Base-by-base conservation (phyloP, 2,113 vertebrate species). In the Psittacus erithacus region DNA sequence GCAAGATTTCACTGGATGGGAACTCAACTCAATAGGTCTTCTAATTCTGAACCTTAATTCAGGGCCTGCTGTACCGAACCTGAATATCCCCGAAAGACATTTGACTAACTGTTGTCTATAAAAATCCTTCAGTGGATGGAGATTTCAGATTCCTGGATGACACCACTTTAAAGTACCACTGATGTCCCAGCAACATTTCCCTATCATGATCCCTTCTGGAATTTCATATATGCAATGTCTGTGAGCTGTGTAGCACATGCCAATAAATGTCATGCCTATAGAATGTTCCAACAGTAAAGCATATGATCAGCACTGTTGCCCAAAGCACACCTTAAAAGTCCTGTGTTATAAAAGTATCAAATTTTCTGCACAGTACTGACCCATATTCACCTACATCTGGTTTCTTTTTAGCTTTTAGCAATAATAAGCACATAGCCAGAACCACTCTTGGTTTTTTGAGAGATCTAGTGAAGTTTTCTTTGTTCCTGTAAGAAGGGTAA, bases 241-340 rank as follows among this genome's bases (percentile, higher is more conserved):
- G 4, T 64, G 52, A 88, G 50, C 19, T 0, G 0, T 43, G 20
- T 46, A 27, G 8, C 14, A 43, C 5, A 4, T 1, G 1, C 9
- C 20, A 50, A 5, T 4, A 27, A 33, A 25, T 20, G 12, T 52
- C 17, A 35, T 14, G 31, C 14, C 14, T 70, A 13, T 1, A 31
- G 43, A 63, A 49, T 23, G 33, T 46, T 31, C 24, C 3, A 4
- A 9, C 19, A 31, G 15, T 49, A 25, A 88, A 44, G 9, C 1
- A 0, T 3, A 9, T 44, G 33, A 86, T 27, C 20, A 47, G 9
- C 5, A 7, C 44, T 39, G 8, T 18, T 77, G 31, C 41, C 62
- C 68, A 77, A 74, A 74, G 11, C n/a, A 39, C 35, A 10, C 22
- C 49, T 47, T 28, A n/a, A 55, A n/a, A 69, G n/a, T 27, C 38